Percentiles rank a stretch among this genome's conserved stretches.
Conservation (phyloP, 2,797 vertebrate genomes). For the Aeoliscus strigatus region DNA sequence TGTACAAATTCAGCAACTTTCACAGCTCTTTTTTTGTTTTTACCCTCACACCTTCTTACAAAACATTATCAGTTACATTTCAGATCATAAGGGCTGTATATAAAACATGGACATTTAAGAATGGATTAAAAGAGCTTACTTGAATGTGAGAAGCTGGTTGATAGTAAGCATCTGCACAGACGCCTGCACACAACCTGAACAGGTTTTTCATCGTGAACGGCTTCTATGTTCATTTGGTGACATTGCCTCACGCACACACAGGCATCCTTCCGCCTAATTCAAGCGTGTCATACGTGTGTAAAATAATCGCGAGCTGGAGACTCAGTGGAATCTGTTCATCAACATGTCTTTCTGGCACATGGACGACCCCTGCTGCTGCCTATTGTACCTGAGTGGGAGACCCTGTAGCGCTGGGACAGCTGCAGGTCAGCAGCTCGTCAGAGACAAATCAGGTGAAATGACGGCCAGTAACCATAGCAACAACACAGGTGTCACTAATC, state of each 20-base stretch:
- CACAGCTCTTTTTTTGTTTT: no score
- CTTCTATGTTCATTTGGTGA: constrained; percentile 5
- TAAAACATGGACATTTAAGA: no score
- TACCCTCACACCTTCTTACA: no score
- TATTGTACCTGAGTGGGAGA: constrained; percentile 53
- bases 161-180: constrained; percentile 44
- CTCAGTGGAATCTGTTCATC: no score
- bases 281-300: background rate
- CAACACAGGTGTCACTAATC: no score
- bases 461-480: no score
- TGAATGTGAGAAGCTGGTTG: constrained; percentile 46
- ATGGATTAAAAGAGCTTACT: constrained; percentile 61
- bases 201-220: constrained; percentile 59
- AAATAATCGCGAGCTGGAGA: no score
- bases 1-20: no score
- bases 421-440: constrained; percentile 52
- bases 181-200: constrained; percentile 61
- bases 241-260: constrained; percentile 1
- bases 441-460: no score
- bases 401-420: constrained; percentile 59
- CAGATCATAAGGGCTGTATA: no score
- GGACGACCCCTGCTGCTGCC: constrained; percentile 56
- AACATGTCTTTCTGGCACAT: constrained; percentile 1
- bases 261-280: background rate
- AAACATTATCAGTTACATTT: no score